Conservation (phyloP, 2,797 vertebrate genomes). For the Bradypodion pumilum region DNA sequence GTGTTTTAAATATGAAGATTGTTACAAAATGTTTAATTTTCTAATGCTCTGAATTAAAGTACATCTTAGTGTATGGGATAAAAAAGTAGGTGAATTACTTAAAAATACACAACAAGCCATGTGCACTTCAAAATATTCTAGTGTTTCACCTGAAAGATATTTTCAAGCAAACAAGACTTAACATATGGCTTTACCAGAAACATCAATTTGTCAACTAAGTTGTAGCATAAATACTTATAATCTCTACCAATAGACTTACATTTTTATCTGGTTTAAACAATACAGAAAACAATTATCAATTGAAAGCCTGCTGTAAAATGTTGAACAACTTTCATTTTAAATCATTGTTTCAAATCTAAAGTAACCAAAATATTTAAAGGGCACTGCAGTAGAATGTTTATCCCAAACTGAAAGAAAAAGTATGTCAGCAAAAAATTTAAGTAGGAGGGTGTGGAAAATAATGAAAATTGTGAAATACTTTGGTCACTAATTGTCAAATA, state of each 20-base stretch:
- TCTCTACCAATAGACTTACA: slow-evolving; percentile 84
- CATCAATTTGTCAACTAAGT: slow-evolving; percentile 80
- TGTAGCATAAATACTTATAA: slow-evolving; percentile 92
- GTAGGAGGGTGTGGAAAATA: slow-evolving; percentile 72
- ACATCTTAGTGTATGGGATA: slow-evolving; percentile 75
- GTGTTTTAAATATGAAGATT: slow-evolving; percentile 62
- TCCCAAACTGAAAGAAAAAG: slow-evolving; percentile 76
- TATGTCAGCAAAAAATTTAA: slow-evolving; percentile 74
- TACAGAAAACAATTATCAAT: slow-evolving; percentile 91
- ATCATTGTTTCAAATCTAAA: slow-evolving; percentile 80
- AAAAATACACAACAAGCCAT: slow-evolving; percentile 77
- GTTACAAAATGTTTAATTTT: slow-evolving; percentile 67
- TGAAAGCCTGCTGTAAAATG: slow-evolving; percentile 86
- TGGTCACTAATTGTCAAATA: slow-evolving; percentile 87
- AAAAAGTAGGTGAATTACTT: slow-evolving; percentile 73
- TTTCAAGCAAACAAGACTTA: slow-evolving; percentile 77
- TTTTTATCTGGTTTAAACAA: slow-evolving; percentile 83
- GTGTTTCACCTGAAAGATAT: slow-evolving; percentile 74
- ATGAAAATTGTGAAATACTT: slow-evolving; percentile 84
- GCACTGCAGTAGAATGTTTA: slow-evolving; percentile 72
- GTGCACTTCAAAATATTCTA: slow-evolving; percentile 76
- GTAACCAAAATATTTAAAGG: slow-evolving; percentile 80
- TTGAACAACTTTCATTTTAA: slow-evolving; percentile 79
- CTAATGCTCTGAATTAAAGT: slow-evolving; percentile 68
- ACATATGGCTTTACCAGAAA: slow-evolving; percentile 84